Base-by-base conservation (phyloP, 2,797 vertebrate species). In the Chaetophractus vellerosus region DNA sequence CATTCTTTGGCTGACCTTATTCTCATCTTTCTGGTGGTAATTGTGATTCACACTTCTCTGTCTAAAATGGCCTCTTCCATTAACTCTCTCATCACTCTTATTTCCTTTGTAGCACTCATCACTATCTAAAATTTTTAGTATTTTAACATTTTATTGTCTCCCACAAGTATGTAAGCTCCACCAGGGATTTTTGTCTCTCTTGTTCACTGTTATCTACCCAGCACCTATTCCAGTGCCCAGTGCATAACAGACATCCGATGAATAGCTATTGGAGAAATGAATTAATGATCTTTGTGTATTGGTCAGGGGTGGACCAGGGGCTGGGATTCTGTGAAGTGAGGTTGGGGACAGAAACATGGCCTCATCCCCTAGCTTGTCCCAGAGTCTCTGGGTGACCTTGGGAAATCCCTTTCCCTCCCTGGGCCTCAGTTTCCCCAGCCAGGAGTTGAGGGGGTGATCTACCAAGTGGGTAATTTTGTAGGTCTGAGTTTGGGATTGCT, bases 221-320 rank as follows among this genome's bases (percentile, higher is more conserved):
- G 41, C 24, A 26, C 71, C 61, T 69, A 0, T 52, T 33, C 59
- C 4, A 5, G 61, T 2, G 21, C 36, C 6, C 50, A 1, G 1
- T 4, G 4, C 3, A 0, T 6, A 41, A 33, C 4, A 9, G 74
- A 50, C 1, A 0, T 59, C 71, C 6, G 26, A 4, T 31, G 18
- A 75, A 2, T 1, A 28, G 9, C 68, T 78, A 9, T 8, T 63
- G 79, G 68, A 81, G 59, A 33, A 59, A 76, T 1, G 31, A 81
- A 41, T 38, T 18, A 24, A 14, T 50, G 57, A 50, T n/a, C 83
- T 82, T 50, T 41, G 33, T 55, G 88, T 24, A 28, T 57, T 18
- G 64, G 88, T 24, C n/a, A 28, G 19, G 23, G 28, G 9, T 55
- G 36, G n/a, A 19, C 55, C 23, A 2, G 0, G 23, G 12, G 21